Evolutionary conservation across 2,797 vertebrate genomes (phyloP), one percentile per base, ranked within the genome.

Genomic region (Danio jaintianensis): DNA sequence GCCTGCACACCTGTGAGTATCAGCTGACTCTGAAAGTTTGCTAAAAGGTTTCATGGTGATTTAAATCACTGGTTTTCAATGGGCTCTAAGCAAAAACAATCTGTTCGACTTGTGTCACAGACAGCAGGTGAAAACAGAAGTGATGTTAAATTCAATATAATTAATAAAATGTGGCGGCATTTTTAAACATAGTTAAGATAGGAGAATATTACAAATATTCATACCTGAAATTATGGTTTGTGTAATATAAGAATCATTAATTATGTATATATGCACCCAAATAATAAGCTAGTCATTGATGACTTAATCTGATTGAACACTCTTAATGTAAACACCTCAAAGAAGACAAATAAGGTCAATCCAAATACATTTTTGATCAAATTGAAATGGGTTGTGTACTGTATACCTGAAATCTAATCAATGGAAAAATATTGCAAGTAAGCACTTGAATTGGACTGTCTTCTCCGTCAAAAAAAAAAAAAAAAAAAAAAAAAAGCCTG

Each of bases 1-100:
- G 97, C 90, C 95, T 98, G 89, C 98, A 99, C 89, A 99, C 98
- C 63, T 99, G 98, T 99, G 91, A 97, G 97, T 97, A 63, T 45
- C 56, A 74, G 36, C 22, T 29, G 43, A 50, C 11, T 45, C 18
- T 8, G 16, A 16, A 18, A 62, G 22, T 58, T 70, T 45, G 15
- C 9, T 6, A 18, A 59, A 36, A 5, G 4, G 38, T 58, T 40
- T 38, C n/a, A 63, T 64, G 5, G 38, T 40, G n/a, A 63, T 50
- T 75, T 38, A 70, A 36, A 29, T 29, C 36, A n/a, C 13, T n/a
- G 13, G 59, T n/a, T 70, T n/a, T 55, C 15, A 53, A 1, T 55
- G n/a, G 16, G n/a, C 50, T 38, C 36, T 40, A 6, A 55, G 29
- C 16, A 12, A 53, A 18, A 70, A 40, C 42, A 4, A 7, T 70